Conservation (phyloP, 2,113 vertebrate genomes). For the Phycodurus eques region DNA sequence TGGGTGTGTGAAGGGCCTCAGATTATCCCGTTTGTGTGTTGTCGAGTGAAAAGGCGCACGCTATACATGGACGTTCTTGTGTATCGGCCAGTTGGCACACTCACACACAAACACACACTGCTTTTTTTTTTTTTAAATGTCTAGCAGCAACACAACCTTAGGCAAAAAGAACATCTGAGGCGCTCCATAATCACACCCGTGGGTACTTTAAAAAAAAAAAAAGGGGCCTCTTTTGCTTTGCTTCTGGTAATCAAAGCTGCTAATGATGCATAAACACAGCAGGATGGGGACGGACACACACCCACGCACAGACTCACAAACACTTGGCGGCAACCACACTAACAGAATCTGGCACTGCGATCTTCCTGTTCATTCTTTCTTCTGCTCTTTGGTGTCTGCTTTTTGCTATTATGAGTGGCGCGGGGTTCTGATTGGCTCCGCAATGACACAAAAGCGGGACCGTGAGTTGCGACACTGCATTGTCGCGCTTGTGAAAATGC, state of each 20-base stretch:
- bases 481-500: background rate
- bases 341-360: background rate
- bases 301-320: background rate
- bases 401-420: background rate
- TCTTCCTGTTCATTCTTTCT: background rate
- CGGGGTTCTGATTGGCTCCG: background rate
- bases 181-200: conserved; percentile 20
- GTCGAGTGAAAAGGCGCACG: conserved; percentile 6
- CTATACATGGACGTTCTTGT: conserved; percentile 14
- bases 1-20: conserved; percentile 56
- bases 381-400: conserved; percentile 30
- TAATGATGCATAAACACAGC: conserved; percentile 29
- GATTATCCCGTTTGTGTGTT: conserved; percentile 22
- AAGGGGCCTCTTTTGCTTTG: background rate
- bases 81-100: conserved; percentile 49
- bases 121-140: conserved; percentile 11
- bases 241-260: conserved; percentile 9
- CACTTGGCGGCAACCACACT: background rate
- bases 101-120: conserved; percentile 1
- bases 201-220: background rate
- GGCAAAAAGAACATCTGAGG: conserved; percentile 36
- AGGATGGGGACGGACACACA: conserved; percentile 9
- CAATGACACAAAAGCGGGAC: background rate
- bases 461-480: background rate
- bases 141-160: conserved; percentile 9